phyloP scores from a whole-genome alignment of 1,140 invertebrate genomes.

The Heliconius himera region DNA sequence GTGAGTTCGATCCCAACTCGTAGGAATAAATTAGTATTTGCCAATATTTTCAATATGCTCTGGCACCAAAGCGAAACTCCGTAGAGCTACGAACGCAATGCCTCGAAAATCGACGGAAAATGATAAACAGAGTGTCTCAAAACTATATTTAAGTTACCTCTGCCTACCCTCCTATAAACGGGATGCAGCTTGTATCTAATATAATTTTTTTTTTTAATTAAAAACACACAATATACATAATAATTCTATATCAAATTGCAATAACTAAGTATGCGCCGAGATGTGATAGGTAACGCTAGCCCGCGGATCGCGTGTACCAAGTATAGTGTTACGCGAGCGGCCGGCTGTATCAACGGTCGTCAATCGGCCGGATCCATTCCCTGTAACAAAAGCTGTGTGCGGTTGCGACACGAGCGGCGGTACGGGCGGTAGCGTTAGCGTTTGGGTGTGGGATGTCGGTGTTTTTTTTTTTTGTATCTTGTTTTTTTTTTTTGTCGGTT shows the following conservation, averaged over 20 bases:
- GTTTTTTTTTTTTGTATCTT: not conserved
- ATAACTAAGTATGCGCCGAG: constrained; percentile 45
- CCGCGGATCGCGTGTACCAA: constrained; percentile 71
- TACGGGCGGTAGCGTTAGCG: constrained; percentile 20
- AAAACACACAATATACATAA: too few species aligned
- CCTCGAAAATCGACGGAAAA: not conserved
- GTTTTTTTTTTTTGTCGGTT: too few species aligned
- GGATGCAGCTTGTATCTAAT: not conserved
- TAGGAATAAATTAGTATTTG: too few species aligned
- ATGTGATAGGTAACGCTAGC: constrained; percentile 77
- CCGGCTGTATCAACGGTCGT: constrained; percentile 77
- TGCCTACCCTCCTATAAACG: not conserved
- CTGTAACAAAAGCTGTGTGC: constrained; percentile 74
- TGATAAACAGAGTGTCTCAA: too few species aligned
- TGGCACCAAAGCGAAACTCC: too few species aligned
- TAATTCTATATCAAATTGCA: not conserved
- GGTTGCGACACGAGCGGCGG: constrained; percentile 47
- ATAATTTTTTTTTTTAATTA: not conserved
- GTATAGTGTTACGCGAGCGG: constrained; percentile 73
- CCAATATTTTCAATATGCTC: too few species aligned
- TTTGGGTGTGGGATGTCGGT: not conserved
- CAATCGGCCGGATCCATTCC: constrained; percentile 77
- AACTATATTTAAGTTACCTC: too few species aligned
- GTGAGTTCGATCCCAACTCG: too few species aligned
- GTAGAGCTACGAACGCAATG: too few species aligned